These are phyloP conservation scores for Lynx canadensis DNA, from an alignment of 2,113 vertebrate species.

Conservation along the genomic window DNA sequence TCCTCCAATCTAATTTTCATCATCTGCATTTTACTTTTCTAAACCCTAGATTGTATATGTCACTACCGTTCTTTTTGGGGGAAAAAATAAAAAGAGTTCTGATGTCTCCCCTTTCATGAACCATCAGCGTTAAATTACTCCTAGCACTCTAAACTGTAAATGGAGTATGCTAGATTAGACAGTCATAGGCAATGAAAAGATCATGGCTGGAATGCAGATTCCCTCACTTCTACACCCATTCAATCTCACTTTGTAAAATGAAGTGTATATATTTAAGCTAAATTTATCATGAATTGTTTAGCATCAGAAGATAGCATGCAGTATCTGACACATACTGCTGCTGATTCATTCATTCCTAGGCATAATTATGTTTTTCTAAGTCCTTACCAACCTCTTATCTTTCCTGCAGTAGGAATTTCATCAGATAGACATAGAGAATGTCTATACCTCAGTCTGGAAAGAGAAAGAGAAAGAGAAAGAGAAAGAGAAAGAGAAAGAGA, in stretches of 20 bases:
- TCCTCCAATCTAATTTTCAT: neutral
- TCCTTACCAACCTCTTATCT: neutral
- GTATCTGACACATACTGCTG: neutral
- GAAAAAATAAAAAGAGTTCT: neutral
- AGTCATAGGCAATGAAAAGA: neutral
- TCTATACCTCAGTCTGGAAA: neutral
- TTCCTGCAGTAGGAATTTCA: neutral
- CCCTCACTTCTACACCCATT: neutral
- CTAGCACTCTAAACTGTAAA: neutral
- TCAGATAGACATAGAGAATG: neutral
- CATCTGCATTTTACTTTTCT: neutral
- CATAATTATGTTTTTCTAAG: neutral
- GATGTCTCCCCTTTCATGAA: neutral
- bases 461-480: neutral
- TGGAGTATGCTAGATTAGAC: neutral
- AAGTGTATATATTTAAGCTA: neutral
- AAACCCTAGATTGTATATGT: neutral
- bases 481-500: too few relatives aligned
- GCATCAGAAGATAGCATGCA: too few relatives aligned
- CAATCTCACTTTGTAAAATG: neutral
- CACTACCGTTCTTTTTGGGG: neutral
- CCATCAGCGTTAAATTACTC: neutral
- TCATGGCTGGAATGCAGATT: neutral
- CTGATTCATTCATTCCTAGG: neutral
- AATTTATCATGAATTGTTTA: neutral